These are phyloP conservation scores for Crossaster papposus DNA, from an alignment of 53 echinoderm and acorn worm genomes.

Conservation along the genomic window DNA sequence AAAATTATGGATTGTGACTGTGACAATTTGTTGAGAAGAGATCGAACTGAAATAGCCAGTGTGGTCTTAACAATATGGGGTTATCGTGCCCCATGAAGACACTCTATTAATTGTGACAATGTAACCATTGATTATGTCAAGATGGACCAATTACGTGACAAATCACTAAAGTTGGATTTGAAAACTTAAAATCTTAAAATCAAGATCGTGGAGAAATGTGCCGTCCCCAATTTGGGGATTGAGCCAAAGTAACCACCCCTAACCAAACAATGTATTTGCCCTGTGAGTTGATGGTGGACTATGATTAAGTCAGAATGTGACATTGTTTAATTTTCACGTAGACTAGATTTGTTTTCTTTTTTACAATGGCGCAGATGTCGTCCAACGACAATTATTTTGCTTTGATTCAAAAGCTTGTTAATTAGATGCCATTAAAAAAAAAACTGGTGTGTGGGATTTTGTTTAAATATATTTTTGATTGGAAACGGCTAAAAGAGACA, in stretches of 20 bases:
- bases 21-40: neutral
- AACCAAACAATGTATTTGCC: neutral
- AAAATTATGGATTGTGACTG: constrained; percentile 1
- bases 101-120: constrained; percentile 16
- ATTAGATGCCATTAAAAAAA: neutral
- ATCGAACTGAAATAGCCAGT: neutral
- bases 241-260: neutral
- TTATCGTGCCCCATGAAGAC: neutral
- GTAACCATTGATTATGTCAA: constrained; percentile 39
- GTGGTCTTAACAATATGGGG: neutral
- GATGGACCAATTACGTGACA: constrained; percentile 19
- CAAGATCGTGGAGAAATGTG: neutral
- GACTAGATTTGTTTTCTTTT: neutral
- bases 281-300: neutral
- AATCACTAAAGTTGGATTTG: neutral
- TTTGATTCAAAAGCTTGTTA: constrained; percentile 4
- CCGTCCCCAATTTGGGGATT: neutral
- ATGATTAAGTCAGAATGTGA: neutral
- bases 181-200: neutral
- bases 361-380: constrained; percentile 30
- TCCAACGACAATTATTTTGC: constrained; percentile 44
- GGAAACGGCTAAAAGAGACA: neutral
- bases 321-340: constrained; percentile 10
- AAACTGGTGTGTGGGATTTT: constrained; percentile 55
- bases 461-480: constrained; percentile 28